Percentiles rank a stretch among this genome's conserved stretches.
phyloP scores from a whole-genome alignment of 2,113 vertebrate species.

The Muscicapa adusta region DNA sequence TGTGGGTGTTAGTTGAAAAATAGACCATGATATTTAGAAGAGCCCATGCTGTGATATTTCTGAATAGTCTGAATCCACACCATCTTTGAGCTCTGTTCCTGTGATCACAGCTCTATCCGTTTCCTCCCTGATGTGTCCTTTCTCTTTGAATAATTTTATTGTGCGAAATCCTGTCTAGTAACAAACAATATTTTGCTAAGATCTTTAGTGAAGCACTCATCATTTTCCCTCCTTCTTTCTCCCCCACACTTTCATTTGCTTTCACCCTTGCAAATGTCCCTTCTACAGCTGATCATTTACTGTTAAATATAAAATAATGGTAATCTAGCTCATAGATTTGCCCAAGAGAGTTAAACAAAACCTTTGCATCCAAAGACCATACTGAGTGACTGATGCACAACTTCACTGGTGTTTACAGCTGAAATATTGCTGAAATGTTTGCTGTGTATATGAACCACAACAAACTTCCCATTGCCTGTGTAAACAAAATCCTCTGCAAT shows the following conservation, averaged over 20 bases:
- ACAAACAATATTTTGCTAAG: constrained; percentile 14
- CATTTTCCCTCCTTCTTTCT: neutral
- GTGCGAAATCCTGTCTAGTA: neutral
- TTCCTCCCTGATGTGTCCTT: neutral
- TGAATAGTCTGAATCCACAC: neutral
- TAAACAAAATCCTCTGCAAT: constrained; percentile 21
- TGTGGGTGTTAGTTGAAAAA: neutral
- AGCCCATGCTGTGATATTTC: neutral
- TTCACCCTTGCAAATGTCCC: constrained; percentile 33
- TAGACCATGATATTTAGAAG: neutral
- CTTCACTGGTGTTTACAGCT: constrained; percentile 35
- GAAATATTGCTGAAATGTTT: constrained; percentile 25
- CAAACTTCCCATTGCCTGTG: neutral
- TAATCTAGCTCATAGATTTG: neutral
- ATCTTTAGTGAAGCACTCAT: neutral
- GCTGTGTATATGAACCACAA: neutral
- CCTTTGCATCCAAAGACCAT: neutral
- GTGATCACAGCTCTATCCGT: neutral
- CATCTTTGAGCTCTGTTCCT: neutral
- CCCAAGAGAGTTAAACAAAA: neutral
- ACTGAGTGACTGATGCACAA: neutral
- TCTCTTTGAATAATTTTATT: neutral
- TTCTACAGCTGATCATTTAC: constrained; percentile 13
- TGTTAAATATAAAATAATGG: constrained; percentile 14
- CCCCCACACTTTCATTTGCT: constrained; percentile 1